Evolutionary conservation across 2,113 vertebrate species (phyloP).

Genomic region (Anoplopoma fimbria): DNA sequence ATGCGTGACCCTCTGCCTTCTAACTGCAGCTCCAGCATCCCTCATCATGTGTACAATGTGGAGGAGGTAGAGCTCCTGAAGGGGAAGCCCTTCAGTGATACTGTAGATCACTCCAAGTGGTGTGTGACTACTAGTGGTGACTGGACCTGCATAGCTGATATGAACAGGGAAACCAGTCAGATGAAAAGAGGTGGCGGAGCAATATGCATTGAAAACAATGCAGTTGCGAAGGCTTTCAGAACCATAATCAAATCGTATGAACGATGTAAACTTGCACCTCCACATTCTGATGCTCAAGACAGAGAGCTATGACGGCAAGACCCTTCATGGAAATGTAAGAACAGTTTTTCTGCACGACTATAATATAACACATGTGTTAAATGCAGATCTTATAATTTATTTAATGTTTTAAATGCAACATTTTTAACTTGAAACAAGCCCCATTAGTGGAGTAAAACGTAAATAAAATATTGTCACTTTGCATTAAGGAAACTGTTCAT

Average conservation of each 20-base stretch:
- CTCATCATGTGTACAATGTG: slow-evolving; percentile 65
- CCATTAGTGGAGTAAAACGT: too few species aligned
- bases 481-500: too few species aligned
- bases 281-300: background rate
- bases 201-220: slow-evolving; percentile 44
- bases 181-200: slow-evolving; percentile 71
- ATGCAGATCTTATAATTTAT: too few species aligned
- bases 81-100: background rate
- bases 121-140: slow-evolving; percentile 16
- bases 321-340: background rate
- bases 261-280: background rate
- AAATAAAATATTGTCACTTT: too few species aligned
- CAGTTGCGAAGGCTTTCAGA: slow-evolving; percentile 29
- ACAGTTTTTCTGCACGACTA: background rate
- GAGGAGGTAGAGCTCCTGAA: background rate
- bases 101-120: slow-evolving; percentile 76
- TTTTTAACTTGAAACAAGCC: too few species aligned
- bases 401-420: too few species aligned
- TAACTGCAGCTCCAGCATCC: slow-evolving; percentile 30
- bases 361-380: too few species aligned
- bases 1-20: slow-evolving; percentile 4
- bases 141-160: slow-evolving; percentile 69
- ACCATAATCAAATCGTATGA: fast-evolving
- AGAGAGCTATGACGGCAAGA: slow-evolving; percentile 25
- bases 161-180: slow-evolving; percentile 71